A percentile compares a stretch with the other conserved stretches of the same genome.
Conservation (phyloP, 2,888 invertebrate species). For the Entomobrya multifasciata region DNA sequence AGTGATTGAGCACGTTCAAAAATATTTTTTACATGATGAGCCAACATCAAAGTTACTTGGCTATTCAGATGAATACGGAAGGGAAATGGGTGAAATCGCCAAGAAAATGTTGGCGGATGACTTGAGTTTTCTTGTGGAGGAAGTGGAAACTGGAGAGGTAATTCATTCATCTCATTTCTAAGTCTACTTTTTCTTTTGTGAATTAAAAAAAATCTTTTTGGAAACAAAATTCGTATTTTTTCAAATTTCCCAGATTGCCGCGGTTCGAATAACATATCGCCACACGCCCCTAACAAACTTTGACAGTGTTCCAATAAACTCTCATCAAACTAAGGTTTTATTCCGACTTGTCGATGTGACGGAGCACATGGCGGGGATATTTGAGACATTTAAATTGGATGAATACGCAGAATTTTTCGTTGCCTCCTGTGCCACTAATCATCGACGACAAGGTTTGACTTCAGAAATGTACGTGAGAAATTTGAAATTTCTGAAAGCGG, state of each 20-base stretch:
- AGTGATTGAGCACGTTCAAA: conserved; percentile 44
- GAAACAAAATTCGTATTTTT: not conserved
- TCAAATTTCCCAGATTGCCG: conserved; percentile 57
- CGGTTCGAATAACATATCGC: conserved; percentile 70
- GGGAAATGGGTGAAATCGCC: conserved; percentile 51
- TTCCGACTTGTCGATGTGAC: conserved; percentile 44
- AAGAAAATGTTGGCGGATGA: conserved; percentile 36
- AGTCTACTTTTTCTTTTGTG: not conserved
- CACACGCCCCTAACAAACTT: conserved; percentile 55
- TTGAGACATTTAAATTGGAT: not conserved
- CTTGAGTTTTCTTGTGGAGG: conserved; percentile 63
- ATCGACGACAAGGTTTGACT: conserved; percentile 58
- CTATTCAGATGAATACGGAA: conserved; percentile 42
- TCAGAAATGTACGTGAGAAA: conserved; percentile 60
- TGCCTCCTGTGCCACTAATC: conserved; percentile 52
- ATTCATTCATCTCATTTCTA: not conserved
- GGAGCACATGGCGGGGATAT: conserved; percentile 8
- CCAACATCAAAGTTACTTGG: conserved; percentile 35
- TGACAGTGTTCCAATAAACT: conserved; percentile 47
- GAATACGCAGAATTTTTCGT: conserved; percentile 59
- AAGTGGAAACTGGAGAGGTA: conserved; percentile 60
- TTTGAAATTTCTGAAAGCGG: conserved; percentile 55
- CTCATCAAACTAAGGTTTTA: conserved; percentile 55
- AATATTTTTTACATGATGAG: conserved; percentile 53
- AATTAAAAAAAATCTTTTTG: too few relatives aligned